A percentile compares a stretch with the other conserved stretches of the same genome.
Evolutionary conservation across 2,797 vertebrate species (phyloP).

Genomic region (Poliocrania exsul): DNA sequence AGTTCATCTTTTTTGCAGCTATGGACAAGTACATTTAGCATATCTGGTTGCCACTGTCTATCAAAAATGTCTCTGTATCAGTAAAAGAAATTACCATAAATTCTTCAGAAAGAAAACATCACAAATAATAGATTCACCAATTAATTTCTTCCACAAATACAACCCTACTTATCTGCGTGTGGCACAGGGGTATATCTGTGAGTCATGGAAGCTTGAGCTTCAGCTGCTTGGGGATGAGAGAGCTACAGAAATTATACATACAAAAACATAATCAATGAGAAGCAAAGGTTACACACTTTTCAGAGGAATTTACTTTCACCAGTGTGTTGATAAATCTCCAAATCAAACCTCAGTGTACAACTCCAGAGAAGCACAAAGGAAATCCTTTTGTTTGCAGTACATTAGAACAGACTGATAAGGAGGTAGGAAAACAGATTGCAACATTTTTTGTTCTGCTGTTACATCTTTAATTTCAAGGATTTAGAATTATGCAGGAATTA

Average conservation of each 20-base stretch:
- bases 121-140: neutral
- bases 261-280: neutral
- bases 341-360: neutral
- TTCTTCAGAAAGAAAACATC: conserved; percentile 13
- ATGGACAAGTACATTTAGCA: neutral
- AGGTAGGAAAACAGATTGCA: neutral
- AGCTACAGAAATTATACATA: neutral
- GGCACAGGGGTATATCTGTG: neutral
- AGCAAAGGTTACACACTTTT: neutral
- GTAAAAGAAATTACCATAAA: neutral
- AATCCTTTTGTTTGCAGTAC: neutral
- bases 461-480: neutral
- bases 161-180: neutral
- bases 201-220: neutral
- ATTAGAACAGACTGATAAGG: neutral
- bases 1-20: neutral
- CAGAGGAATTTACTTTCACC: neutral
- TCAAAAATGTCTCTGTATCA: neutral
- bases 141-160: neutral
- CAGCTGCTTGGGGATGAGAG: neutral
- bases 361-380: neutral
- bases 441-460: neutral
- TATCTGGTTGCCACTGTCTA: neutral
- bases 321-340: neutral
- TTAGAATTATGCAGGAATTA: neutral